Evolutionary conservation across 1,140 invertebrate species (phyloP).

Genomic region (Heterodera schachtii): DNA sequence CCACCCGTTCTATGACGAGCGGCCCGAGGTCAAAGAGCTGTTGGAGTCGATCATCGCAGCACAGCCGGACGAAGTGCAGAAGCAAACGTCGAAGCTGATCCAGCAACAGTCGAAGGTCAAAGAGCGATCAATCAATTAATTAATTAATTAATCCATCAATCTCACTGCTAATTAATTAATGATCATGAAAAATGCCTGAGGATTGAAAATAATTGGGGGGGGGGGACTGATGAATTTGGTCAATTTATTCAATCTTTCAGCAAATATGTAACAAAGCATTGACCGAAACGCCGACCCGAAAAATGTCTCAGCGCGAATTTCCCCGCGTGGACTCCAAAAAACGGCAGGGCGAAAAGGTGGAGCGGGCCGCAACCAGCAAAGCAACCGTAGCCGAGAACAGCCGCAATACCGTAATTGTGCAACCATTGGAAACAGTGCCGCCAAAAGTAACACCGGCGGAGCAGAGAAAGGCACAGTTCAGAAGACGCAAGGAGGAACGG

Average conservation of each 20-base stretch:
- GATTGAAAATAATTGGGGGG: too few species aligned
- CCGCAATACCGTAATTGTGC: background rate
- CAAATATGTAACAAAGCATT: conserved; percentile 13
- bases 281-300: conserved; percentile 8
- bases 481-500: conserved; percentile 43
- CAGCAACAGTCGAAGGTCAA: conserved; percentile 49
- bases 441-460: background rate
- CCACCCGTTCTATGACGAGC: conserved; percentile 60
- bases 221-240: too few species aligned
- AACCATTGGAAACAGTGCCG: background rate
- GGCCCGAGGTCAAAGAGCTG: conserved; percentile 65
- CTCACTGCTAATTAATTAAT: too few species aligned
- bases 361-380: background rate
- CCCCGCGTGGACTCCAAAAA: conserved; percentile 4
- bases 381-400: background rate
- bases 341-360: background rate
- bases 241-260: background rate
- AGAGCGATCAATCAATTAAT: too few species aligned
- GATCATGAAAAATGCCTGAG: too few species aligned
- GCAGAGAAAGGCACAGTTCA: conserved; percentile 11
- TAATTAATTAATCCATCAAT: too few species aligned
- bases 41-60: conserved; percentile 63
- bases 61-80: conserved; percentile 59
- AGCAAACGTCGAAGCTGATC: conserved; percentile 62
- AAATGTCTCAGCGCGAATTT: conserved; percentile 1